A percentile compares a stretch with the other conserved stretches of the same genome.
These are phyloP conservation scores for Hermetia illucens DNA, from an alignment of 1,140 invertebrate species.

Conservation along the genomic window DNA sequence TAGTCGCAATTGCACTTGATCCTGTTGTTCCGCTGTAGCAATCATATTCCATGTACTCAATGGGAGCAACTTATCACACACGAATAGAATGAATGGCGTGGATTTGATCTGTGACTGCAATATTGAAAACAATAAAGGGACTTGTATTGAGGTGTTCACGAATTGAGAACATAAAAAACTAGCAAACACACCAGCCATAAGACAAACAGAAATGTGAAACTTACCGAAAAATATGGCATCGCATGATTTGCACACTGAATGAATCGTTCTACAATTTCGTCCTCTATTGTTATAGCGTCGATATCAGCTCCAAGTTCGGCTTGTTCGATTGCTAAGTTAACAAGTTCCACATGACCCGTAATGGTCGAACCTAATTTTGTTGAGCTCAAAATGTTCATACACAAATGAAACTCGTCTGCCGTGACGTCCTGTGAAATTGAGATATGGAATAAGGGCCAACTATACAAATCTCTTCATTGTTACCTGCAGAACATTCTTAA, in stretches of 20 bases:
- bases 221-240: conserved; percentile 76
- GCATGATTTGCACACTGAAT: conserved; percentile 74
- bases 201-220: conserved; percentile 21
- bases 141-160: neutral
- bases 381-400: conserved; percentile 72
- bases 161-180: conserved; percentile 6
- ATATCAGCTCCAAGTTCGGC: conserved; percentile 63
- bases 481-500: conserved; percentile 75
- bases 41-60: conserved; percentile 40
- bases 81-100: conserved; percentile 70
- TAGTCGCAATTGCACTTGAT: conserved; percentile 63
- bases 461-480: conserved; percentile 7
- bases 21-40: conserved; percentile 41
- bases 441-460: conserved; percentile 3
- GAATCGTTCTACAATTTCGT: conserved; percentile 60
- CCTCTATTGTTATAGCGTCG: conserved; percentile 62
- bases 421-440: conserved; percentile 58
- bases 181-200: conserved; percentile 7
- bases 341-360: conserved; percentile 70
- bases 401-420: conserved; percentile 79
- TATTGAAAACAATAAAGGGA: conserved; percentile 19
- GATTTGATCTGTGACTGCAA: conserved; percentile 76
- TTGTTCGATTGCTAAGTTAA: conserved; percentile 70
- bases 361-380: conserved; percentile 67
- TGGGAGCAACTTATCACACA: conserved; percentile 73